Conservation (phyloP, 2,113 vertebrate genomes). For the Coreoperca whiteheadi region DNA sequence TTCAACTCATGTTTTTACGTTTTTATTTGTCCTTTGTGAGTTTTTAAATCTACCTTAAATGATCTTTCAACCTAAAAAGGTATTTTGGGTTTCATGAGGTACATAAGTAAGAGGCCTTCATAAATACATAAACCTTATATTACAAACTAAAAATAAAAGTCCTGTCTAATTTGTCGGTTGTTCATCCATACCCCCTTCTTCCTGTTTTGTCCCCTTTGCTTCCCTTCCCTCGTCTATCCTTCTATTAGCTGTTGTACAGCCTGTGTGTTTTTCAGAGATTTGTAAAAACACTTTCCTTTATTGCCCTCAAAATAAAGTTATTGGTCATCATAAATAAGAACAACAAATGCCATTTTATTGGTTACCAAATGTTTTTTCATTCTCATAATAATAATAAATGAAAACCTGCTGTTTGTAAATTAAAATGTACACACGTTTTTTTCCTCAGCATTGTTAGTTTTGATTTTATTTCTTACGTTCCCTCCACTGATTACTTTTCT, state of each 20-base stretch:
- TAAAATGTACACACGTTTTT: neutral
- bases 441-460: neutral
- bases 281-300: neutral
- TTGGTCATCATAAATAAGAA: neutral
- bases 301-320: neutral
- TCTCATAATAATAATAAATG: neutral
- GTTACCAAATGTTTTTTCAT: neutral
- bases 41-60: neutral
- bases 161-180: neutral
- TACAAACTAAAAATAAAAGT: neutral
- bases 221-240: neutral
- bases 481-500: constrained; percentile 24
- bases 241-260: neutral
- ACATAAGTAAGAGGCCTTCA: neutral
- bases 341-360: neutral
- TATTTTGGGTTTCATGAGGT: neutral
- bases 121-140: neutral
- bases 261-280: neutral
- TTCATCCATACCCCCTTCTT: neutral
- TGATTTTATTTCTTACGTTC: neutral
- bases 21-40: neutral
- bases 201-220: neutral
- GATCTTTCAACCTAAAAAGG: neutral
- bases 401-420: neutral
- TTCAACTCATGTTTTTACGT: neutral